Evolutionary conservation across 2,113 vertebrate genomes (phyloP), one percentile per base, ranked within the genome.

Genomic region (Sylvia atricapilla): DNA sequence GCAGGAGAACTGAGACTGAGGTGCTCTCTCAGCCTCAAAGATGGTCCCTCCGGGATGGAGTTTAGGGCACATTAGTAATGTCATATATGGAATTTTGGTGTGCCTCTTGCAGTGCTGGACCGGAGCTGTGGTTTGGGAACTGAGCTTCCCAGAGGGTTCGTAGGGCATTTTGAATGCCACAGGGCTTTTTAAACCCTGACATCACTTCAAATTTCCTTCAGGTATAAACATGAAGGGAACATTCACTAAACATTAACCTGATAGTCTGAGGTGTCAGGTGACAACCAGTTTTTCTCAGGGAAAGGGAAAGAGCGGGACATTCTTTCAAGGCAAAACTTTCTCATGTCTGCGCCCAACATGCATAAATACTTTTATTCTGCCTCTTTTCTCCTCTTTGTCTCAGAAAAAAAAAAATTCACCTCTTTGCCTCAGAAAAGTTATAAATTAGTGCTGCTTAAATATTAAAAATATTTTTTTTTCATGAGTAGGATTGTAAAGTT

Each of bases 271-370:
- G 63, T 87, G 52, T 49, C 6, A 11, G 50, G 27, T 89, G 62
- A 74, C 50, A 72, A 30, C 30, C 35, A n/a, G 21, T 46, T 73
- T 13, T 68, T 53, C 23, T 22, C 16, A 79, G 49, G 30, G 41
- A 81, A 78, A 67, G n/a, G 41, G 41, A 60, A 84, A 50, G 44
- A 81, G 5, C 21, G 7, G 6, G 17, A 69, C 66, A 47, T 35
- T 87, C 24, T 35, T 64, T 84, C 41, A 75, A 64, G 52, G 33
- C 9, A 68, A 58, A 82, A 58, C 7, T 82, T 84, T 73, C 28
- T 92, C 31, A 11, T 43, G 31, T 30, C 37, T 10, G 1, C 68
- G 22, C n/a, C 20, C 25, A 37, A 7, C 0, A 0, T 27, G 3
- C 31, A 4, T 23, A 50, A 56, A 4, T 64, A 64, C 6, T 27